Evolutionary conservation across 2,113 vertebrate genomes (phyloP).

Genomic region (Sterrhoptilus dennistouni): DNA sequence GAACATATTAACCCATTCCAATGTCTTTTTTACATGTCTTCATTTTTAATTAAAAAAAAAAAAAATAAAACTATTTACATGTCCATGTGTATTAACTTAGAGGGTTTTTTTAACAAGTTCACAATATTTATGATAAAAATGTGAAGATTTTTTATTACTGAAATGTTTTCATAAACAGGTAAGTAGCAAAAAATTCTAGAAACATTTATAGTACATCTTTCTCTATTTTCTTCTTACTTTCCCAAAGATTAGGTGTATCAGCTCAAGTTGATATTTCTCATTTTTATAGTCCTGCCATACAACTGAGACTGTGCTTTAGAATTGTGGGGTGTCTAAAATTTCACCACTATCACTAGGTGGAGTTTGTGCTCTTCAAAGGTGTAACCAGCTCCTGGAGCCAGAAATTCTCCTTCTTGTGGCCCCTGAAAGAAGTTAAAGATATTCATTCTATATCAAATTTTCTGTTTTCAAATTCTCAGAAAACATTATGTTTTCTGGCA

Average conservation of each 20-base stretch:
- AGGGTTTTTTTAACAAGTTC: not conserved
- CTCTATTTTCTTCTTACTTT: not conserved
- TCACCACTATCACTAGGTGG: not conserved
- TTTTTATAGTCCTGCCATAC: not conserved
- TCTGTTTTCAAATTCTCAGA: not conserved
- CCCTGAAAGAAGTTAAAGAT: not conserved
- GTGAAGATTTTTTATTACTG: not conserved
- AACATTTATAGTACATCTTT: not conserved
- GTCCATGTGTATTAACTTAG: not conserved
- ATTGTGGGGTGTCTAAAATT: not conserved
- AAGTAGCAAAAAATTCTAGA: not conserved
- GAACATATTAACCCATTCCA: not conserved
- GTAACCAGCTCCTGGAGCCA: not conserved
- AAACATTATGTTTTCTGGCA: not conserved
- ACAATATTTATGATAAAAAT: not conserved
- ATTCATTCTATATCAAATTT: not conserved
- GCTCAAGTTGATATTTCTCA: not conserved
- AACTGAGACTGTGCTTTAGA: not conserved
- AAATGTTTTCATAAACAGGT: not conserved
- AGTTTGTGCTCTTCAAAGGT: not conserved
- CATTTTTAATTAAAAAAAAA: conserved; percentile 10
- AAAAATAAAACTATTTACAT: not conserved
- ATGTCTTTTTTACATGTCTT: not conserved
- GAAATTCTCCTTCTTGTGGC: not conserved
- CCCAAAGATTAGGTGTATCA: not conserved